Percentiles rank a stretch among this genome's conserved stretches.
phyloP scores from a whole-genome alignment of 2,797 vertebrate genomes.

The Lepus townsendii region DNA sequence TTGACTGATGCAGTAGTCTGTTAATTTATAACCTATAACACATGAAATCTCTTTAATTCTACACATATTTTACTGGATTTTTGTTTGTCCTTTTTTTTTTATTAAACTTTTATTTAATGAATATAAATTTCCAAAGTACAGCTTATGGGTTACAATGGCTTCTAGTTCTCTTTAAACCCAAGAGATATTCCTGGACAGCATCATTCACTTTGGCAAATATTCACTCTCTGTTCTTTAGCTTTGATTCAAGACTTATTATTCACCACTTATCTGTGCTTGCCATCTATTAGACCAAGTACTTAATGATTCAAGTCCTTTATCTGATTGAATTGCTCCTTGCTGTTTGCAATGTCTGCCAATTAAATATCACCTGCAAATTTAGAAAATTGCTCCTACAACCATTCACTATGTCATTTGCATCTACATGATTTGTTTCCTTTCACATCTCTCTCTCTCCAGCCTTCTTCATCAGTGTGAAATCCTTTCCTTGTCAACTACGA shows the following conservation, averaged over 20 bases:
- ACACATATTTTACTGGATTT: slow-evolving; percentile 54
- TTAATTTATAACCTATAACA: slow-evolving; percentile 71
- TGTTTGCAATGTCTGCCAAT: slow-evolving; percentile 78
- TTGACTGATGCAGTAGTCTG: slow-evolving; percentile 55
- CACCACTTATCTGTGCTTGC: slow-evolving; percentile 67
- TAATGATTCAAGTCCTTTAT: slow-evolving; percentile 74
- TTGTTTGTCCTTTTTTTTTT: slow-evolving; percentile 59
- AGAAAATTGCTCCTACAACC: slow-evolving; percentile 70
- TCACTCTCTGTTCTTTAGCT: slow-evolving; percentile 37
- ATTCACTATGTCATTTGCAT: slow-evolving; percentile 58
- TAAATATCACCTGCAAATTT: slow-evolving; percentile 78
- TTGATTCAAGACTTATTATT: slow-evolving; percentile 66
- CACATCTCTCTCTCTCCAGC: slow-evolving; percentile 35
- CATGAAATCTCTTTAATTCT: slow-evolving; percentile 60
- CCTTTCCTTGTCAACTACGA: slow-evolving; percentile 3
- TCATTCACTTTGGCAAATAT: slow-evolving; percentile 36
- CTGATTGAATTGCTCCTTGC: slow-evolving; percentile 65
- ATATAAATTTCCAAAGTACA: no score
- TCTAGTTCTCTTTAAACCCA: slow-evolving; percentile 49
- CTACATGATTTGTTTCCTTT: slow-evolving; percentile 70
- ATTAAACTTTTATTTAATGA: no score
- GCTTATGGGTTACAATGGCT: no score
- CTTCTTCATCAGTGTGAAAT: slow-evolving; percentile 56
- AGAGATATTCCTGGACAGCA: slow-evolving; percentile 42
- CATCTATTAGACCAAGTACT: slow-evolving; percentile 65